Conservation (phyloP, 2,888 invertebrate species). For the Penaeus monodon region DNA sequence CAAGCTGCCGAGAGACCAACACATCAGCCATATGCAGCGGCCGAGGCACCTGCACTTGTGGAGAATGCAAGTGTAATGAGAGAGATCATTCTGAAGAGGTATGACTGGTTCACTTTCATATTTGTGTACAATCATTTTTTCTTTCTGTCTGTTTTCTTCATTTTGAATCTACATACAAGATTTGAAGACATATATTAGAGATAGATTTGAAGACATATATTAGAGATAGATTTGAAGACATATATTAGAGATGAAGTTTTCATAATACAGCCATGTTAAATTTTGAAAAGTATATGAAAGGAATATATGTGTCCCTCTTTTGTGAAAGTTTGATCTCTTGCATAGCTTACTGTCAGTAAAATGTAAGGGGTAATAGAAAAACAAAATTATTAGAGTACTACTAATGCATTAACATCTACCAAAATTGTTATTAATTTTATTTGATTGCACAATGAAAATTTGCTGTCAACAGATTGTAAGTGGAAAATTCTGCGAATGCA, state of each 20-base stretch:
- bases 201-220: too few relatives aligned
- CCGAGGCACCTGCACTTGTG: conserved; percentile 85
- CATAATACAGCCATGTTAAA: too few relatives aligned
- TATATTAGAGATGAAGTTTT: too few relatives aligned
- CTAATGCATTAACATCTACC: too few relatives aligned
- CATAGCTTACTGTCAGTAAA: too few relatives aligned
- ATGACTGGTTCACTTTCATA: neutral
- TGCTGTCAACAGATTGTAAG: conserved; percentile 69
- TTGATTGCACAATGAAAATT: neutral
- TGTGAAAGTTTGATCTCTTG: too few relatives aligned
- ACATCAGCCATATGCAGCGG: conserved; percentile 80
- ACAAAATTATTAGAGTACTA: too few relatives aligned
- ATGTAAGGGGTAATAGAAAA: too few relatives aligned
- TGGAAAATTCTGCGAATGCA: conserved; percentile 83
- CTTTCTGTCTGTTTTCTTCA: neutral
- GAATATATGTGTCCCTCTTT: too few relatives aligned
- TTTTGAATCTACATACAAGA: neutral
- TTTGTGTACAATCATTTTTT: neutral
- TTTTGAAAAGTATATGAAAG: too few relatives aligned
- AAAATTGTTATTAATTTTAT: neutral
- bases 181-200: too few relatives aligned
- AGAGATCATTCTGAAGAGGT: conserved; percentile 73
- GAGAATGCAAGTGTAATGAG: conserved; percentile 80
- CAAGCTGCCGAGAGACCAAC: conserved; percentile 78
- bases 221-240: too few relatives aligned